Conservation (phyloP, 2,113 vertebrate genomes). For the Cettia cetti region DNA sequence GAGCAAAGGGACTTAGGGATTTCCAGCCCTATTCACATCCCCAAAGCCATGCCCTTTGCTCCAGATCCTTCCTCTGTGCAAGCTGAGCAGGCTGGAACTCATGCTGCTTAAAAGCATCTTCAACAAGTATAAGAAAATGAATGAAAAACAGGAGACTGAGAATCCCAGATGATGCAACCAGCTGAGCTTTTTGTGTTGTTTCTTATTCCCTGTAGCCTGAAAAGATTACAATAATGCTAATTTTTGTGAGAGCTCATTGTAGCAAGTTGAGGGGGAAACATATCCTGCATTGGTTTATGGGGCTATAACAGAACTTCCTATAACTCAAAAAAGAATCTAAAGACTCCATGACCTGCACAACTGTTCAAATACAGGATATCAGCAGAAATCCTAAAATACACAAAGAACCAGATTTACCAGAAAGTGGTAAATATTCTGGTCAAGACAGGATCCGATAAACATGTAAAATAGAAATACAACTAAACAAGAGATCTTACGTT, state of each 20-base stretch:
- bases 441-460: not conserved
- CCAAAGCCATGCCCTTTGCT: constrained; percentile 50
- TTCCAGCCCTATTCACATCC: not conserved
- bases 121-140: constrained; percentile 32
- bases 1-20: constrained; percentile 10
- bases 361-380: not conserved
- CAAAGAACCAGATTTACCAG: not conserved
- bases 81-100: not conserved
- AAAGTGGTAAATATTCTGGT: not conserved
- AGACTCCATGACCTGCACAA: not conserved
- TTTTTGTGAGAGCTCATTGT: not conserved
- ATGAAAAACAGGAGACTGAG: not conserved
- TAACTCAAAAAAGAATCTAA: not conserved
- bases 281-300: not conserved
- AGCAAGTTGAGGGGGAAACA: not conserved
- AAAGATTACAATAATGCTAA: not conserved
- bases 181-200: not conserved
- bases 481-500: not conserved
- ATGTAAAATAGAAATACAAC: not conserved
- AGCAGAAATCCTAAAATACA: not conserved
- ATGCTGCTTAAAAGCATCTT: not conserved
- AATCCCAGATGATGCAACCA: not conserved
- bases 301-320: not conserved
- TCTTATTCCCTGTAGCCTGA: not conserved
- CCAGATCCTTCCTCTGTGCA: not conserved